Conservation (phyloP, 1,140 invertebrate species). For the Zaprionus davidi region DNA sequence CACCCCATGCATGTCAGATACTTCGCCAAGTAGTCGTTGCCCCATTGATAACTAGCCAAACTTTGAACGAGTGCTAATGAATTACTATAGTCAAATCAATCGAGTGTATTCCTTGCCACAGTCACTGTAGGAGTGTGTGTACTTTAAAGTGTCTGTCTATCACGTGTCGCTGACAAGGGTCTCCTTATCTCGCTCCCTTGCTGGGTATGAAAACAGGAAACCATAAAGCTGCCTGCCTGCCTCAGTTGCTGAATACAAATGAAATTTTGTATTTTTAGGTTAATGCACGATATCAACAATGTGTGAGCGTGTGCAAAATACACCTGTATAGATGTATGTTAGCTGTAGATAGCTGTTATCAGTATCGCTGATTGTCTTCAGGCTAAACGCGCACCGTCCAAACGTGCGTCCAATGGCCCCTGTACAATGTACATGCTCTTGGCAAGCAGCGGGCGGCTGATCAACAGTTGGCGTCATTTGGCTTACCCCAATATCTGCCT, state of each 20-base stretch:
- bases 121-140: not conserved
- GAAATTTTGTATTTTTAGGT: slow-evolving; percentile 43
- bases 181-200: slow-evolving; percentile 8
- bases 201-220: slow-evolving; percentile 26
- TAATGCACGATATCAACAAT: slow-evolving; percentile 53
- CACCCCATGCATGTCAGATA: not conserved
- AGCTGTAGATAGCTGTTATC: not conserved
- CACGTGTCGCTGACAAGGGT: slow-evolving; percentile 32
- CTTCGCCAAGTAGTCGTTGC: not conserved
- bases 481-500: slow-evolving; percentile 5
- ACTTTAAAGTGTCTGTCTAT: slow-evolving; percentile 19
- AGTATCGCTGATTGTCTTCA: not conserved
- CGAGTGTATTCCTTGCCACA: not conserved
- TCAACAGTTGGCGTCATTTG: slow-evolving; percentile 52
- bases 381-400: not conserved
- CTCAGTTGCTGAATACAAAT: slow-evolving; percentile 25
- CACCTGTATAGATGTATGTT: not conserved
- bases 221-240: slow-evolving; percentile 15
- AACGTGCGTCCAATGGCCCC: slow-evolving; percentile 1
- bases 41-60: not conserved
- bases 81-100: not conserved
- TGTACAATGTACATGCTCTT: slow-evolving; percentile 36
- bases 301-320: slow-evolving; percentile 33
- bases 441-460: slow-evolving; percentile 32
- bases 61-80: not conserved